Percentiles rank a stretch among this genome's conserved stretches.
Conservation (phyloP, 2,113 vertebrate species). For the Calidris pugnax region DNA sequence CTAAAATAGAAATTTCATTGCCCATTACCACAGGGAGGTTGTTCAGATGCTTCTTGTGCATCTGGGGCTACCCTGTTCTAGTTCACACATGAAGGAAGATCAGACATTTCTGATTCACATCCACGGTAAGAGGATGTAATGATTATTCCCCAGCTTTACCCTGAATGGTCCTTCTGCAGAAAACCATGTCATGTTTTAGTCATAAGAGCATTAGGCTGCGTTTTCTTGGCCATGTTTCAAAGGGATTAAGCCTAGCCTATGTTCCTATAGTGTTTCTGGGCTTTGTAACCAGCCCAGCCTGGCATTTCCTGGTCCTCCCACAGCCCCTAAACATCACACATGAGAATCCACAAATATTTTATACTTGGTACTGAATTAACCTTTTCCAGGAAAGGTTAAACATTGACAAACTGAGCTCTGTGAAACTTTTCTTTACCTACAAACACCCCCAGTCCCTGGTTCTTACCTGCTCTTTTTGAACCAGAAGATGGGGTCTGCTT, state of each 20-base stretch:
- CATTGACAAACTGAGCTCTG: background rate
- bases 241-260: background rate
- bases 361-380: background rate
- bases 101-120: background rate
- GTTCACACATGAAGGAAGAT: background rate
- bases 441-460: background rate
- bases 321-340: background rate
- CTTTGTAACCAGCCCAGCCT: background rate
- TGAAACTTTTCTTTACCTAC: background rate
- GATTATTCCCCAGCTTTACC: background rate
- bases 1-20: background rate
- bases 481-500: too few relatives aligned
- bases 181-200: background rate
- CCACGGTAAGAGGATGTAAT: background rate
- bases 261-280: background rate
- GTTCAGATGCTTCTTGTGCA: background rate
- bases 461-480: background rate
- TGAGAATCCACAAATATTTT: background rate
- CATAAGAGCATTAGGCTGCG: background rate
- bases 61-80: background rate
- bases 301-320: background rate
- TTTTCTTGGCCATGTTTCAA: background rate
- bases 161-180: background rate
- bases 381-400: background rate
- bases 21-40: background rate